These are phyloP conservation scores for Cheiracanthium punctorium DNA, from an alignment of 2,888 invertebrate genomes.

Conservation along the genomic window DNA sequence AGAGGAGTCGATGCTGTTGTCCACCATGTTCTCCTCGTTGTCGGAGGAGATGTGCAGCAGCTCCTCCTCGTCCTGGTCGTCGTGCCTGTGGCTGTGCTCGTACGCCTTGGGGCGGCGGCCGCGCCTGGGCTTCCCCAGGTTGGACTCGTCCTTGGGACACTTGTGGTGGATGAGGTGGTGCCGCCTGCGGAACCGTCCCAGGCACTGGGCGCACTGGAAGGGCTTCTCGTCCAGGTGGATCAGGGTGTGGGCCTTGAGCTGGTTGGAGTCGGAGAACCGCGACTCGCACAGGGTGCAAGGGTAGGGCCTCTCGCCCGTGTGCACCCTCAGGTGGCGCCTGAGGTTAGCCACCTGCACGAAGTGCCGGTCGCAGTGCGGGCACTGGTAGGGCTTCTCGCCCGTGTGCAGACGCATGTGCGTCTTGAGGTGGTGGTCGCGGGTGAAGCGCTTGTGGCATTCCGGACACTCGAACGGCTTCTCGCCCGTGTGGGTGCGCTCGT, in stretches of 20 bases:
- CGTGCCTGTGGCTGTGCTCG: constrained; percentile 50
- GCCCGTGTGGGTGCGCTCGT: constrained; percentile 94
- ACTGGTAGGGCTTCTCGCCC: constrained; percentile 94
- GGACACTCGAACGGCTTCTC: constrained; percentile 95
- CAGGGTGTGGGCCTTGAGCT: constrained; percentile 90
- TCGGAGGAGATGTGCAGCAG: constrained; percentile 19
- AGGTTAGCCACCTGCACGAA: constrained; percentile 96
- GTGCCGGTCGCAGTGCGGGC: constrained; percentile 92
- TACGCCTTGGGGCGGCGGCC: constrained; percentile 73
- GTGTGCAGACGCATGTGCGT: constrained; percentile 95
- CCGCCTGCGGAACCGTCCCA: constrained; percentile 86
- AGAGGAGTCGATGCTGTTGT: constrained; percentile 52
- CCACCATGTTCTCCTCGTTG: constrained; percentile 49
- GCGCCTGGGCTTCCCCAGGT: constrained; percentile 72
- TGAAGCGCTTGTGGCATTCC: constrained; percentile 93
- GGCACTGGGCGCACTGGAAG: constrained; percentile 87
- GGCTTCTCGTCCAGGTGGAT: constrained; percentile 94
- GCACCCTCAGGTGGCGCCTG: constrained; percentile 90
- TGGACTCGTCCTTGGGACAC: constrained; percentile 79
- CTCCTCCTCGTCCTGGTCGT: constrained; percentile 22
- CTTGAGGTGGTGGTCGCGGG: constrained; percentile 93
- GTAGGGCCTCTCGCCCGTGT: constrained; percentile 93
- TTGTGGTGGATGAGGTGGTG: constrained; percentile 91
- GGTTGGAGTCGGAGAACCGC: constrained; percentile 93
- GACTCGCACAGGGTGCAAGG: constrained; percentile 89